Evolutionary conservation across 2,888 invertebrate genomes (phyloP), one percentile per base, ranked within the genome.

Genomic region (Melieria picta): DNA sequence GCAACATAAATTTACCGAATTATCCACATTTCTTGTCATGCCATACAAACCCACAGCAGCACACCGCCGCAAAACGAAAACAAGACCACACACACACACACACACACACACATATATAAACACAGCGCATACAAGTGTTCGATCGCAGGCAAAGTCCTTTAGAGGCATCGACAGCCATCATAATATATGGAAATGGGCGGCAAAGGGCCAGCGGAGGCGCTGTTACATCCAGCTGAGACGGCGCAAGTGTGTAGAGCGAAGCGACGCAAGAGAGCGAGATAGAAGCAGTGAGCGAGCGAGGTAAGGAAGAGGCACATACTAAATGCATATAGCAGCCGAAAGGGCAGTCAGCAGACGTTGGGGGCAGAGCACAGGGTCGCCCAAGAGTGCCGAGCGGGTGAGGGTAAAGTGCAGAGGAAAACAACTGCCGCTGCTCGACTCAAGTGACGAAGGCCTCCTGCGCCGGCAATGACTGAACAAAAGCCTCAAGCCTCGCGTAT

Each of bases 1-100:
- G 66, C 48, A 58, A 56, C 66, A 58, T 66, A 66, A 66, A 66
- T 58, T 66, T 48, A 58, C 57, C n/a, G 42, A 48, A 58, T 66
- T 58, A 66, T 66, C 56, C 13, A 55, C 52, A 52, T 52, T 52
- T 52, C 52, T 52, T 52, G 11, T n/a, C 52, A 52, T 52, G 52
- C 6, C 30, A 2, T 30, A 30, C 30, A 30, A 30, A 30, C 30
- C 30, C 30, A 30, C 30, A 30, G 30, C 30, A 30, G 30, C 30
- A 30, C 30, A 30, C 30, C 1, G 30, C 30, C 30, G 2, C 30
- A 30, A 30, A 30, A 30, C 30, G 30, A 30, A 30, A 30, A 30
- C 30, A 30, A 30, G 30, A 30, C 30, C 30, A 30, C 30, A 30
- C 30, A 30, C 30, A 30, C 30, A 30, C 30, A 30, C 30, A 30